A percentile compares a stretch with the other conserved stretches of the same genome.
These are phyloP conservation scores for Sturmia bella DNA, from an alignment of 2,888 invertebrate species.

Conservation along the genomic window DNA sequence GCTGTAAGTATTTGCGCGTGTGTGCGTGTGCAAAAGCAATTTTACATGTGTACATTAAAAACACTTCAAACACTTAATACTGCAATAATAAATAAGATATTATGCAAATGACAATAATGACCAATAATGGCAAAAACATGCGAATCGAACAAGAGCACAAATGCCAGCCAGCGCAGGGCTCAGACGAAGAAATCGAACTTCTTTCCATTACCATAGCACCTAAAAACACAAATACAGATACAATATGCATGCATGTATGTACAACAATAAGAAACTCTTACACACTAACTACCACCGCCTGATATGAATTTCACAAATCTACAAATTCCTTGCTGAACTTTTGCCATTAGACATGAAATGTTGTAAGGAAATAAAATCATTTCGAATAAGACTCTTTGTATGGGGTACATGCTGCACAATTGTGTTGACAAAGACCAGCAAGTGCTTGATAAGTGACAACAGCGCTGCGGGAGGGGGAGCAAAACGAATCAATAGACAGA, in stretches of 20 bases:
- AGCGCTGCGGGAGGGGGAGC: not conserved
- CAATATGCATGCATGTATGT: not conserved
- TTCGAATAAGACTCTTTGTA: constrained; percentile 35
- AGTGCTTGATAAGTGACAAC: constrained; percentile 2
- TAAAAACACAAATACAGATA: not conserved
- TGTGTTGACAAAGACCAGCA: constrained; percentile 30
- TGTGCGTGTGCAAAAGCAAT: not conserved
- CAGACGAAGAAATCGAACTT: constrained; percentile 7
- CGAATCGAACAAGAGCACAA: constrained; percentile 10
- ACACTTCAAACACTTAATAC: constrained; percentile 32
- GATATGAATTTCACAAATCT: constrained; percentile 1
- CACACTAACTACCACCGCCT: not conserved
- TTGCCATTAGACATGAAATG: constrained; percentile 20
- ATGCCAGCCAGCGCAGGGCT: not conserved
- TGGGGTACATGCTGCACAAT: not conserved
- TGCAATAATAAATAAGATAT: constrained; percentile 68
- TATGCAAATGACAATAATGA: constrained; percentile 70
- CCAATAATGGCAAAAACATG: constrained; percentile 67
- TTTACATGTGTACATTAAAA: constrained; percentile 9
- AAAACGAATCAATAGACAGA: constrained; percentile 44
- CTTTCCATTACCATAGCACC: not conserved
- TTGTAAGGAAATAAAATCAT: constrained; percentile 15
- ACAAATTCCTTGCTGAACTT: constrained; percentile 24
- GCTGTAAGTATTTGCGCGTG: not conserved
- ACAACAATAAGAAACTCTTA: not conserved